phyloP scores from a whole-genome alignment of 2,113 vertebrate genomes.

The Phylloscopus trochiloides region DNA sequence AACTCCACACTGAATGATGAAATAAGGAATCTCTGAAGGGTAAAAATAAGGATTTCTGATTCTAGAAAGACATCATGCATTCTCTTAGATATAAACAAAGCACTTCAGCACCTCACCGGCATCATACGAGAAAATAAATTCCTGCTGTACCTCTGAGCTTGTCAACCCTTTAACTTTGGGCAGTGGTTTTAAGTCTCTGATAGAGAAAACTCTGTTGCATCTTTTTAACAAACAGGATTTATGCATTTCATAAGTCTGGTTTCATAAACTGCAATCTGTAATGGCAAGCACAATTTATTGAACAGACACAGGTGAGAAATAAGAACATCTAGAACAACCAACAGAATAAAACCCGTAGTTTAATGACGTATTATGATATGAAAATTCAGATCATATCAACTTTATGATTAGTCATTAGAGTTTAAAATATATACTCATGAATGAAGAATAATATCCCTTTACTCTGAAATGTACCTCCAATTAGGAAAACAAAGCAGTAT shows the following conservation, averaged over 20 bases:
- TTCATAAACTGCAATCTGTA: background rate
- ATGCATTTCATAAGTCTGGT: background rate
- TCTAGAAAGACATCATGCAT: background rate
- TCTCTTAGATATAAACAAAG: background rate
- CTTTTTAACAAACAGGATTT: background rate
- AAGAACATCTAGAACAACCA: background rate
- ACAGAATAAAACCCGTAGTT: background rate
- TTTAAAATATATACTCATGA: background rate
- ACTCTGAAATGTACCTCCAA: background rate
- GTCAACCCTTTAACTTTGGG: background rate
- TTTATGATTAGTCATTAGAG: background rate
- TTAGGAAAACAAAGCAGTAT: background rate
- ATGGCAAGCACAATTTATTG: background rate
- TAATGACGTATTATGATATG: background rate
- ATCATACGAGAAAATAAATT: background rate
- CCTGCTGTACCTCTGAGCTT: background rate
- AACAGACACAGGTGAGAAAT: background rate
- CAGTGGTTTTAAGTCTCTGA: background rate
- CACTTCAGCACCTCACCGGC: background rate
- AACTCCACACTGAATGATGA: background rate
- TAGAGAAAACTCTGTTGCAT: background rate
- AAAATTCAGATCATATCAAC: background rate
- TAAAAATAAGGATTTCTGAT: background rate
- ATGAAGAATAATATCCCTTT: background rate
- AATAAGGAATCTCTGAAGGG: background rate